phyloP scores from a whole-genome alignment of 2,797 vertebrate species.

The Epinephelus awoara region DNA sequence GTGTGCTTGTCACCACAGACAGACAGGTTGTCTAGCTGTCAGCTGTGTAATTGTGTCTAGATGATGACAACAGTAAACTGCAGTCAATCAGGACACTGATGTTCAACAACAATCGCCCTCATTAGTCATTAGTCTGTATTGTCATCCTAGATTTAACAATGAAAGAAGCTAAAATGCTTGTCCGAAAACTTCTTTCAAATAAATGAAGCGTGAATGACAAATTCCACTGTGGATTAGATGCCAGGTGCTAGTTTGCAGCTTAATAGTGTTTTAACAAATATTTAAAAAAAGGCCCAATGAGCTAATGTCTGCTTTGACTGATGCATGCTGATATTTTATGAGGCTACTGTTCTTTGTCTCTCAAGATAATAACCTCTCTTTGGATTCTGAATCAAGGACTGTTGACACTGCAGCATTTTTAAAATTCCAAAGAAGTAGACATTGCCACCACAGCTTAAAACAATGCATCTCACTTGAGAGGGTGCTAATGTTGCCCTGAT shows the following conservation, averaged over 20 bases:
- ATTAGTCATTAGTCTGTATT: constrained; percentile 46
- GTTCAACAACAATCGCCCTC: constrained; percentile 49
- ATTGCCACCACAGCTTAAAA: constrained; percentile 13
- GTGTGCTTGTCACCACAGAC: constrained; percentile 51
- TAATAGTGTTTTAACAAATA: background rate
- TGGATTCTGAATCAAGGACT: constrained; percentile 3
- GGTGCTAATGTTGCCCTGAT: constrained; percentile 36
- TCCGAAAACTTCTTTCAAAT: constrained; percentile 8
- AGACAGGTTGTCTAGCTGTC: constrained; percentile 60
- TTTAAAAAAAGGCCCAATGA: constrained; percentile 12
- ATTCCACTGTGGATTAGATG: background rate
- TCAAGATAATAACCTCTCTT: background rate
- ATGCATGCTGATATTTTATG: constrained; percentile 5
- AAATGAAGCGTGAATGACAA: constrained; percentile 16
- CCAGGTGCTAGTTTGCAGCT: background rate
- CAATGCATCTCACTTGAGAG: constrained; percentile 24
- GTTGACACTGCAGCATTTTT: background rate
- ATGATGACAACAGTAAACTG: constrained; percentile 50
- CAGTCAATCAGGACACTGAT: constrained; percentile 45
- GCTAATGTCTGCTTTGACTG: constrained; percentile 21
- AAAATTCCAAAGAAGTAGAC: background rate
- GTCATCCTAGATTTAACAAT: constrained; percentile 37
- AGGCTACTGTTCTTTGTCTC: constrained; percentile 2
- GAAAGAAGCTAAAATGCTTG: constrained; percentile 12
- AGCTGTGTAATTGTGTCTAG: constrained; percentile 49